Base-by-base conservation (phyloP, 1,140 invertebrate species). In the Eueides isabella region DNA sequence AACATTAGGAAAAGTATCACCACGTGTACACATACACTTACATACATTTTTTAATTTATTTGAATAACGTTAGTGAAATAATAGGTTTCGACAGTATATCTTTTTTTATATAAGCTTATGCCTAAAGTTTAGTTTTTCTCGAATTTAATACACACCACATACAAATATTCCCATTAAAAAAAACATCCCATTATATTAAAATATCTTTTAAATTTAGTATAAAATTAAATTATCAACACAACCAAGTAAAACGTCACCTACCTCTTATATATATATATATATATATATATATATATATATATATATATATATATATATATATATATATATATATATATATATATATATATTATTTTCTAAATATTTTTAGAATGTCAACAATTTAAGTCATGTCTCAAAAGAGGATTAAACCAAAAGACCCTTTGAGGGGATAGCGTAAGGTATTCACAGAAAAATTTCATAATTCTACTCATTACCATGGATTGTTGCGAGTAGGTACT, bases 361-460 rank as follows among this genome's bases (percentile, higher is more conserved):
- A 55, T 55, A 55, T 55, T 55, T 55, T 26, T 23, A 55, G 19
- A 55, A 55, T 55, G 23, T n/a, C 48, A 55, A 55, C 23, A 19
- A 55, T 55, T 55, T 23, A 55, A 55, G 48, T 26, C 19, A 23
- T 26, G 48, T 12, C 48, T 23, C 48, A 55, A 55, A 55, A 55
- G 48, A 55, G 19, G 48, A 55, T 55, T 55, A 55, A 23, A 55
- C 48, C 48, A 26, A 55, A 55, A 23, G 48, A 55, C 48, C 48
- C 48, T 55, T 55, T 55, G 48, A 55, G 48, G 48, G 48, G 48
- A 55, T 26, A 26, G 48, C 48, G 48, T 55, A 55, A 55, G 48
- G 48, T 55, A 55, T 55, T 55, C 48, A 55, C 48, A 23, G 48
- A 55, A 55, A 55, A 55, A 55, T 55, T 55, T 14, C 48, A 55